phyloP scores from a whole-genome alignment of 2,797 vertebrate genomes.

The Notamacropus eugenii region DNA sequence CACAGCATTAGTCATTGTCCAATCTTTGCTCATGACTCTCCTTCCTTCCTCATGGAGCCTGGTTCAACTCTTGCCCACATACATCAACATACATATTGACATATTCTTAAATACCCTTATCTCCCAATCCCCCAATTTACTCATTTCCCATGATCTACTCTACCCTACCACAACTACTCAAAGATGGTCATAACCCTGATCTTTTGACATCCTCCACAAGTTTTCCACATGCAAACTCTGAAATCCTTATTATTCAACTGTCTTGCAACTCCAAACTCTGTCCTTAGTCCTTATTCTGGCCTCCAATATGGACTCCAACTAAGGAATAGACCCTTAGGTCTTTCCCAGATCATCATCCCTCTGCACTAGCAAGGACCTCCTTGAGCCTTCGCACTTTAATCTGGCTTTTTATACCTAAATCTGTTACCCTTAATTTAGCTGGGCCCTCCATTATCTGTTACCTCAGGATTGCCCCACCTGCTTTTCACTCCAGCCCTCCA shows the following conservation, averaged over 20 bases:
- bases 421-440: too few relatives aligned
- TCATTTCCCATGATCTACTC: neutral
- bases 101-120: neutral
- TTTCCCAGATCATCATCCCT: neutral
- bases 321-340: neutral
- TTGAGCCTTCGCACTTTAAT: too few relatives aligned
- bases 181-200: neutral
- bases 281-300: neutral
- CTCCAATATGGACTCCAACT: neutral
- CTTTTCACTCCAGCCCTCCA: too few relatives aligned
- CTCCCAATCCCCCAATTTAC: neutral
- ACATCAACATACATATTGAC: neutral
- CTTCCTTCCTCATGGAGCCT: neutral
- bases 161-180: neutral
- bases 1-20: neutral
- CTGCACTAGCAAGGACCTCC: too few relatives aligned
- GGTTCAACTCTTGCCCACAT: neutral
- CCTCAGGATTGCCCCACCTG: too few relatives aligned
- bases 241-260: neutral
- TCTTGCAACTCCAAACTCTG: neutral
- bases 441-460: too few relatives aligned
- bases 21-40: neutral
- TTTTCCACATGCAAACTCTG: neutral
- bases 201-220: neutral
- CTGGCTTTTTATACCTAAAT: too few relatives aligned